phyloP scores from a whole-genome alignment of 2,888 invertebrate species.

The Myopa testacea region DNA sequence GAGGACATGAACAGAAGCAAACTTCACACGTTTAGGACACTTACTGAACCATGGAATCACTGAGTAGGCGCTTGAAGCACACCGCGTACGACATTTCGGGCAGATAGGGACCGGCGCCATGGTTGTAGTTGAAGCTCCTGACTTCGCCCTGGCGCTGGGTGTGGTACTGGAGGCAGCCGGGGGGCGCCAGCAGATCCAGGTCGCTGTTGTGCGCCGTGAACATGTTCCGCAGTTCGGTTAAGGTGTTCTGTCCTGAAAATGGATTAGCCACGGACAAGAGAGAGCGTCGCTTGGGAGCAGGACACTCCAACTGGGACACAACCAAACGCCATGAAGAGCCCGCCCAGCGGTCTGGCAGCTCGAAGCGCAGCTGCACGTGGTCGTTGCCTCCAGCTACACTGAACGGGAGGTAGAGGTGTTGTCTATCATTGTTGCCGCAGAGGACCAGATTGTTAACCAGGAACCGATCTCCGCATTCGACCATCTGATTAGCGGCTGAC shows the following conservation, averaged over 20 bases:
- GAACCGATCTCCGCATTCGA: constrained; percentile 59
- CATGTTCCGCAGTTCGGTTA: constrained; percentile 56
- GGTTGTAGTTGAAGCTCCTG: constrained; percentile 74
- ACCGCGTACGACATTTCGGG: constrained; percentile 73
- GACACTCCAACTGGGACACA: constrained; percentile 74
- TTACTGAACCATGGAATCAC: constrained; percentile 61
- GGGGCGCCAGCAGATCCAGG: constrained; percentile 70
- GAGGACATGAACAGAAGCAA: constrained; percentile 45
- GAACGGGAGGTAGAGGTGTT: constrained; percentile 70
- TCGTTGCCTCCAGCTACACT: constrained; percentile 59
- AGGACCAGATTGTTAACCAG: constrained; percentile 61
- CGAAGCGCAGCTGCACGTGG: constrained; percentile 68
- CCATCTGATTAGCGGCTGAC: constrained; percentile 34
- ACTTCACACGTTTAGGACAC: constrained; percentile 18
- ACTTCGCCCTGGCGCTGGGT: constrained; percentile 72
- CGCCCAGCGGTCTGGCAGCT: constrained; percentile 66
- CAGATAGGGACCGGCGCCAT: constrained; percentile 71
- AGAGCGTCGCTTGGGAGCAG: constrained; percentile 46
- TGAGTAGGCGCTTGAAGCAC: constrained; percentile 71
- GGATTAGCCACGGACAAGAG: constrained; percentile 32
- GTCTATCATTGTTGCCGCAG: constrained; percentile 75
- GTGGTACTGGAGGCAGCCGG: constrained; percentile 77
- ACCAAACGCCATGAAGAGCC: constrained; percentile 71
- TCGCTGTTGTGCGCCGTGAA: constrained; percentile 58
- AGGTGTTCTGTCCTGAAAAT: constrained; percentile 27